These are phyloP conservation scores for Phyllopteryx taeniolatus DNA, from an alignment of 2,113 vertebrate genomes.

Conservation along the genomic window DNA sequence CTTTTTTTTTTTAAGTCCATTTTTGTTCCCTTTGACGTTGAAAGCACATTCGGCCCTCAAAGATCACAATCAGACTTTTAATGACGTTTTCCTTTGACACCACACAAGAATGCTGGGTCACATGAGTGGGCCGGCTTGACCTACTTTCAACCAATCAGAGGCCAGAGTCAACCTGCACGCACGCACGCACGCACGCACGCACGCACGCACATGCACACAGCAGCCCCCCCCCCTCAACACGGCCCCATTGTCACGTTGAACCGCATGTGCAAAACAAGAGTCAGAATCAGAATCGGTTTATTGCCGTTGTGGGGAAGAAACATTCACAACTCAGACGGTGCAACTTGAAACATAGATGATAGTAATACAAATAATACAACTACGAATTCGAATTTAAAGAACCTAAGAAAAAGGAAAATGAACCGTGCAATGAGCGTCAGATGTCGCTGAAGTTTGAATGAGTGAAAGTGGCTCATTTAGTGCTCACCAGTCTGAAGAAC, in stretches of 20 bases:
- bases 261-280: slow-evolving; percentile 52
- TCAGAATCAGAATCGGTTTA: too few species aligned
- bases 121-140: slow-evolving; percentile 62
- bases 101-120: slow-evolving; percentile 48
- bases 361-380: too few species aligned
- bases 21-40: background rate
- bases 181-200: slow-evolving; percentile 1
- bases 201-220: background rate
- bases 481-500: too few species aligned
- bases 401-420: too few species aligned
- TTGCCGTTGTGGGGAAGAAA: too few species aligned
- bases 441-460: too few species aligned
- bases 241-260: slow-evolving; percentile 55
- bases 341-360: too few species aligned
- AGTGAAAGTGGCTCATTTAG: too few species aligned
- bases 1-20: background rate
- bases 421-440: too few species aligned
- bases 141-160: slow-evolving; percentile 71
- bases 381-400: too few species aligned
- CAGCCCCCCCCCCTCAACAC: background rate
- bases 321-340: too few species aligned
- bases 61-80: background rate
- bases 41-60: background rate
- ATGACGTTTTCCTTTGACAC: background rate
- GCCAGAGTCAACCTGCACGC: background rate